These are phyloP conservation scores for Drosophila quadrilineata DNA, from an alignment of 1,140 invertebrate species.

Conservation along the genomic window DNA sequence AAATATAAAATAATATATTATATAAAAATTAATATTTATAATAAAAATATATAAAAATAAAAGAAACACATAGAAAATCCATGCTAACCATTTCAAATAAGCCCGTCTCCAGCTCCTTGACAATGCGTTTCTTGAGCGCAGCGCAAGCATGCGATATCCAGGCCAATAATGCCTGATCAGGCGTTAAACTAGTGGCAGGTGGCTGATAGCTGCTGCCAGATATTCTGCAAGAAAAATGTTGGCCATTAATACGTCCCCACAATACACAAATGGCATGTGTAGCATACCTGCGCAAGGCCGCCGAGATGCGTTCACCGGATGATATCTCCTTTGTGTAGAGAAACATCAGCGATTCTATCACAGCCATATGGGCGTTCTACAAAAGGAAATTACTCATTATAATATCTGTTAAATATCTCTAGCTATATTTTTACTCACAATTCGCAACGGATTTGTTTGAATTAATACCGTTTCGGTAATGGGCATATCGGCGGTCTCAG, in stretches of 20 bases:
- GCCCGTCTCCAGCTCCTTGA: conserved; percentile 81
- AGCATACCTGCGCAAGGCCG: conserved; percentile 92
- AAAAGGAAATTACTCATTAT: not conserved
- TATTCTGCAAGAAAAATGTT: conserved; percentile 51
- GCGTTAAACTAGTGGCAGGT: conserved; percentile 85
- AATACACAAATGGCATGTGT: too few species aligned
- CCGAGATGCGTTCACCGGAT: conserved; percentile 92
- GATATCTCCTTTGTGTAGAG: conserved; percentile 97
- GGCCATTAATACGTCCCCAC: too few species aligned
- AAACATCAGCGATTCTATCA: conserved; percentile 98
- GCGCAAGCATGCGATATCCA: conserved; percentile 95
- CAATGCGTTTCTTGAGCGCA: conserved; percentile 86
- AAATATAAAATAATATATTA: too few species aligned
- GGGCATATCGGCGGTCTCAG: conserved; percentile 91
- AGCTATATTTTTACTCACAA: conserved; percentile 85
- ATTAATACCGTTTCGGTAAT: conserved; percentile 98
- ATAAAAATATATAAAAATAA: too few species aligned
- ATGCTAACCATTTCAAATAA: conserved; percentile 70
- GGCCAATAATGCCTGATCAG: conserved; percentile 93
- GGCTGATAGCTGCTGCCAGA: conserved; percentile 81
- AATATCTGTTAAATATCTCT: not conserved
- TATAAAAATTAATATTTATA: too few species aligned
- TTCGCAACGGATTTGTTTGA: conserved; percentile 96
- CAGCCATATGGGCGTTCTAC: conserved; percentile 96
- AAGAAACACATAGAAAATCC: too few species aligned